Evolutionary conservation across 2,888 invertebrate species (phyloP).

Genomic region (Oeneis ivallda): DNA sequence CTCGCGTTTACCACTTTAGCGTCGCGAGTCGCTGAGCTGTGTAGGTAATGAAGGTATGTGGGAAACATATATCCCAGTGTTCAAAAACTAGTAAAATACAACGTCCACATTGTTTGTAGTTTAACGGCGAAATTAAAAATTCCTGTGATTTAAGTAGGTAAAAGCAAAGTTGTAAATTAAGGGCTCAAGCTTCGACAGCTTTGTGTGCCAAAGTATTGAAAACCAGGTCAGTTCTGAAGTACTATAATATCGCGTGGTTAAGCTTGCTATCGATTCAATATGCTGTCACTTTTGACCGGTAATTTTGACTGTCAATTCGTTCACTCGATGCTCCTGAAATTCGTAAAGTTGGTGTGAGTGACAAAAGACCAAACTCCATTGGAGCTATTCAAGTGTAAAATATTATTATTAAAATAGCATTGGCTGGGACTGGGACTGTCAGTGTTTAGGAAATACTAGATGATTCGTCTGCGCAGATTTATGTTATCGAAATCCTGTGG

Average conservation of each 20-base stretch:
- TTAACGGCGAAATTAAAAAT: background rate
- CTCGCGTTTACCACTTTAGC: too few species aligned
- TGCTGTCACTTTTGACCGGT: slow-evolving; percentile 1
- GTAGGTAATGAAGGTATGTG: too few species aligned
- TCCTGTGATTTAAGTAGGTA: background rate
- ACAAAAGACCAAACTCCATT: background rate
- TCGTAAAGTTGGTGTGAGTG: background rate
- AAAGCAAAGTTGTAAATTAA: background rate
- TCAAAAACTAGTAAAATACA: background rate
- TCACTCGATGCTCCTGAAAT: background rate
- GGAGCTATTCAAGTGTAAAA: background rate
- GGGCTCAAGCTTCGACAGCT: background rate
- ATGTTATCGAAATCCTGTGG: too few species aligned
- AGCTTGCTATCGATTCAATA: slow-evolving; percentile 6
- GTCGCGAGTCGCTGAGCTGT: too few species aligned
- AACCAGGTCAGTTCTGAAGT: background rate
- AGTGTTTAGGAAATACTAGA: too few species aligned
- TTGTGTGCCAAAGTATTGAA: background rate
- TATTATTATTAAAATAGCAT: too few species aligned
- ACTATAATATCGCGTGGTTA: background rate
- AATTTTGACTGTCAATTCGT: background rate
- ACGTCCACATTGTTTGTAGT: background rate
- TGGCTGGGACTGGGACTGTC: too few species aligned
- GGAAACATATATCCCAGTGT: background rate
- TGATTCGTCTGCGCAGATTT: too few species aligned